phyloP scores from a whole-genome alignment of 2,113 vertebrate species.

The Podarcis cretensis region DNA sequence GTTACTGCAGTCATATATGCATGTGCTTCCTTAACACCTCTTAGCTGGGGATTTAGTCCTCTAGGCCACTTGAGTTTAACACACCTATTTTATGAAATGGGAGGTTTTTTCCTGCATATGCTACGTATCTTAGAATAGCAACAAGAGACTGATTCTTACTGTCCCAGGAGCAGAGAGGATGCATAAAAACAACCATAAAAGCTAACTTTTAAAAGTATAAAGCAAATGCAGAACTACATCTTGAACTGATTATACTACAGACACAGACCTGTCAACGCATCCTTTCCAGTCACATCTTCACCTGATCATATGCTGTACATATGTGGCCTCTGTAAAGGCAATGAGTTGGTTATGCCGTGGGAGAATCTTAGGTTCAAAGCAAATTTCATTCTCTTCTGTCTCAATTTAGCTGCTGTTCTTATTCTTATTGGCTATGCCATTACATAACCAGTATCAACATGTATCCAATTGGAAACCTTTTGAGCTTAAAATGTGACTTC shows the following conservation, averaged over 20 bases:
- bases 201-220: background rate
- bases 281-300: conserved; percentile 20
- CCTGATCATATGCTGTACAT: conserved; percentile 13
- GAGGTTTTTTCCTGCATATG: background rate
- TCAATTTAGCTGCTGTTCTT: background rate
- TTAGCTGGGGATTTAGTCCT: background rate
- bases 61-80: background rate
- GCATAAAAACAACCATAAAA: background rate
- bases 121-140: accelerated
- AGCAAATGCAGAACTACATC: background rate
- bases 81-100: background rate
- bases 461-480: background rate
- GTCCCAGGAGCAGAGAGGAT: background rate
- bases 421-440: background rate
- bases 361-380: conserved; percentile 19
- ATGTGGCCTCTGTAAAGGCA: background rate
- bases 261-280: conserved; percentile 32
- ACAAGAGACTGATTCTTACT: background rate
- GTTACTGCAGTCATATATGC: background rate
- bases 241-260: conserved; percentile 37
- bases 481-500: background rate
- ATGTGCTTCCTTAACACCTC: background rate
- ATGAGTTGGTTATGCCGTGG: background rate
- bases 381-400: background rate
- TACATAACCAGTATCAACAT: background rate